These are phyloP conservation scores for Todus mexicanus DNA, from an alignment of 2,797 vertebrate genomes.

Conservation along the genomic window DNA sequence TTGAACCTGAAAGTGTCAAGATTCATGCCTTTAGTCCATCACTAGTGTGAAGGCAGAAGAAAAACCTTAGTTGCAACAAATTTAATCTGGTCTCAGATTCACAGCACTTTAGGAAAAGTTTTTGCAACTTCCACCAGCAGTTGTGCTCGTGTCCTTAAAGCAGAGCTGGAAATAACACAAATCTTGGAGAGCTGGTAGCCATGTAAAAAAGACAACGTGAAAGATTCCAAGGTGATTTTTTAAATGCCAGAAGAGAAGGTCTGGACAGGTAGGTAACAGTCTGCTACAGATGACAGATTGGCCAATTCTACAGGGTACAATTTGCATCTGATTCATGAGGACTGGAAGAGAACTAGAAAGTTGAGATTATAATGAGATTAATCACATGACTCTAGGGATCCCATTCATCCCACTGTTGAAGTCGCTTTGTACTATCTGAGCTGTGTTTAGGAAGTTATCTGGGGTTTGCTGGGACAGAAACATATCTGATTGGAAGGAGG, in stretches of 20 bases:
- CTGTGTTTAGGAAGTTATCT: neutral
- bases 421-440: neutral
- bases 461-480: neutral
- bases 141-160: neutral
- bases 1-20: neutral
- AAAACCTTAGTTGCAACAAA: neutral
- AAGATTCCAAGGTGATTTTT: neutral
- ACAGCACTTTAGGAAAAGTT: neutral
- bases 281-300: neutral
- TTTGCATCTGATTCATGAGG: constrained; percentile 12
- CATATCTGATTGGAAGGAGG: neutral
- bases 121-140: neutral
- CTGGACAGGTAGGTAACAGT: neutral
- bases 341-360: neutral
- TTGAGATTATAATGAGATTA: constrained; percentile 28
- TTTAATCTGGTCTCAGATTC: neutral
- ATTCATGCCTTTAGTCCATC: neutral
- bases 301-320: neutral
- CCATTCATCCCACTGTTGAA: neutral
- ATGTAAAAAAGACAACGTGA: neutral
- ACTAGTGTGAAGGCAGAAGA: neutral
- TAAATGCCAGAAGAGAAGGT: neutral
- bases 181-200: neutral
- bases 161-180: neutral
- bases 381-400: neutral